Evolutionary conservation across 2,113 vertebrate genomes (phyloP).

Genomic region (Mobula birostris): DNA sequence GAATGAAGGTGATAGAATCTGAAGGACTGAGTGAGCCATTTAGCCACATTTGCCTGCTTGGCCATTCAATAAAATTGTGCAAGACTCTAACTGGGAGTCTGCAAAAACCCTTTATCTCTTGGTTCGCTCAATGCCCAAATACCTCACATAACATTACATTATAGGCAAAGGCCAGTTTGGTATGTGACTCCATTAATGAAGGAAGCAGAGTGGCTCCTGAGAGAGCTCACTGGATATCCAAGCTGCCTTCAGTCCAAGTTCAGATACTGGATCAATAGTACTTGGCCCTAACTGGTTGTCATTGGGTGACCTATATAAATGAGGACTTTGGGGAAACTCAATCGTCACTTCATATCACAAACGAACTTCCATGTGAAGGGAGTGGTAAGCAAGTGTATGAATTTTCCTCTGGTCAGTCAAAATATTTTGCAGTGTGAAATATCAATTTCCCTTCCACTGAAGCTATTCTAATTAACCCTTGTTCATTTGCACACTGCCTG

Average conservation of each 20-base stretch:
- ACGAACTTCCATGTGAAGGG: no score
- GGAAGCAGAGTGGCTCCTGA: not conserved
- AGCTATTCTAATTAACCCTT: not conserved
- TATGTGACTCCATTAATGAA: not conserved
- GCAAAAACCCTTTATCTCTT: no score
- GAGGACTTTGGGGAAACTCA: no score
- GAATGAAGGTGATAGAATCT: not conserved
- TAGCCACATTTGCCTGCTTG: no score
- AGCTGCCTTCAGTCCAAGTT: not conserved
- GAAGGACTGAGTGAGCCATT: no score
- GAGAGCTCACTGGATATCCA: not conserved
- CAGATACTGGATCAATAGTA: not conserved
- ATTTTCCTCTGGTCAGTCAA: not conserved
- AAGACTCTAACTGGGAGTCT: no score
- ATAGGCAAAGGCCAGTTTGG: not conserved
- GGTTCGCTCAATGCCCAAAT: no score
- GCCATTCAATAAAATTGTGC: no score
- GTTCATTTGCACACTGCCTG: not conserved
- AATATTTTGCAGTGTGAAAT: not conserved
- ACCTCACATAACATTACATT: not conserved
- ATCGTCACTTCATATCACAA: no score
- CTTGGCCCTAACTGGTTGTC: not conserved
- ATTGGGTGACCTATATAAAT: not conserved
- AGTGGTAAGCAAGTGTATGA: no score
- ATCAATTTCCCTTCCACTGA: not conserved